Conservation (phyloP, 2,113 vertebrate genomes). For the Lepisosteus oculatus region DNA sequence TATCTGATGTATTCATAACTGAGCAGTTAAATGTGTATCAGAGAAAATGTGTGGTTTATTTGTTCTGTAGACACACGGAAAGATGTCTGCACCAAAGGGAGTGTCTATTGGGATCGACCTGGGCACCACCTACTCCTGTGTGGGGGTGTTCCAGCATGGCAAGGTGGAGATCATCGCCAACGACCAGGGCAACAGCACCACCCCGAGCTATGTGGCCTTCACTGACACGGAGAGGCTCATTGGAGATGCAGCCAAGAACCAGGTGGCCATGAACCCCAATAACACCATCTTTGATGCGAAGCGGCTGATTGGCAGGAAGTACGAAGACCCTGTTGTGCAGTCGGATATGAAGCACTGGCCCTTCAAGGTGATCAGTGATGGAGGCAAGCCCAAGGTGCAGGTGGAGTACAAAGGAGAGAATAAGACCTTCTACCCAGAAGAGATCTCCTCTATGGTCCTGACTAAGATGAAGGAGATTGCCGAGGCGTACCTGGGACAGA, state of each 20-base stretch:
- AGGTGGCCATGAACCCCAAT: constrained; percentile 79
- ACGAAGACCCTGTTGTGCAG: constrained; percentile 70
- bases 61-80: neutral
- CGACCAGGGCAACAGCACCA: constrained; percentile 83
- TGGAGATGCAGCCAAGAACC: constrained; percentile 82
- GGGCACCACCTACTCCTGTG: constrained; percentile 38
- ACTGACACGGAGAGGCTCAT: constrained; percentile 82
- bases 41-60: too few relatives aligned
- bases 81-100: constrained; percentile 1
- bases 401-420: constrained; percentile 76
- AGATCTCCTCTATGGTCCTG: constrained; percentile 80
- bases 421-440: constrained; percentile 76
- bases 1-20: too few relatives aligned
- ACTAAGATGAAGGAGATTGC: constrained; percentile 80
- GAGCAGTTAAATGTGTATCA: too few relatives aligned
- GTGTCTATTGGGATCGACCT: neutral
- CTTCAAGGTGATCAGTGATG: constrained; percentile 70
- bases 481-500: constrained; percentile 63
- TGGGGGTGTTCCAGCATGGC: constrained; percentile 83
- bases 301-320: constrained; percentile 78
- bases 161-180: constrained; percentile 86
- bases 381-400: constrained; percentile 73
- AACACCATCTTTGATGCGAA: constrained; percentile 84
- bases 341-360: constrained; percentile 79
- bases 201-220: constrained; percentile 82